Conservation (phyloP, 2,113 vertebrate species). For the Ptilorrhoa leucosticta region DNA sequence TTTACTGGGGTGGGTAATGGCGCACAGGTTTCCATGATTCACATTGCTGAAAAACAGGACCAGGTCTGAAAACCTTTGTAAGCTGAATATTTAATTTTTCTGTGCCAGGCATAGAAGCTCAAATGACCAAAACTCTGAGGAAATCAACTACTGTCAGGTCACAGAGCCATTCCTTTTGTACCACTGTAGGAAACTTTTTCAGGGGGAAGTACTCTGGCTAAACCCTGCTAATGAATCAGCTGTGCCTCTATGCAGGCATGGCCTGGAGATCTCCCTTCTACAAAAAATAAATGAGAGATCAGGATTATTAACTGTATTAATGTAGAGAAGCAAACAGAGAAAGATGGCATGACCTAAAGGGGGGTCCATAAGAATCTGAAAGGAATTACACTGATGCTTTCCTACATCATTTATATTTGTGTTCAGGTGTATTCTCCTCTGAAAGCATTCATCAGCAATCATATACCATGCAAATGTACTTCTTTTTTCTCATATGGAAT, state of each 20-base stretch:
- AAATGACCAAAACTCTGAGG: not conserved
- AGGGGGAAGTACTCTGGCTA: not conserved
- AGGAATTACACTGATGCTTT: not conserved
- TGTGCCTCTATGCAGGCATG: not conserved
- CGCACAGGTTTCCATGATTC: not conserved
- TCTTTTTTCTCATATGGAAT: not conserved
- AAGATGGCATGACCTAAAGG: not conserved
- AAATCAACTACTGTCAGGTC: not conserved
- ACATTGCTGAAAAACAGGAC: not conserved
- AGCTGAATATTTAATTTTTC: not conserved
- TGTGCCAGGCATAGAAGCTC: not conserved
- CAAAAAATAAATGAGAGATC: conserved; percentile 8
- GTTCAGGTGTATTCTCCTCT: not conserved
- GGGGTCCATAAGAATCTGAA: not conserved
- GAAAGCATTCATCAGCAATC: not conserved
- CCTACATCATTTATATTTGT: not conserved
- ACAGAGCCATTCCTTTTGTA: not conserved
- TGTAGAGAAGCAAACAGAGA: not conserved
- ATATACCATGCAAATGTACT: not conserved
- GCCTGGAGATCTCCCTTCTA: not conserved
- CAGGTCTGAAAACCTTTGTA: not conserved
- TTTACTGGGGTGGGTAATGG: not conserved
- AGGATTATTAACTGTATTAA: conserved; percentile 33
- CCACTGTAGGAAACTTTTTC: not conserved
- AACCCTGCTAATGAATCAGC: not conserved